A percentile compares a stretch with the other conserved stretches of the same genome.
Evolutionary conservation across 1,140 invertebrate genomes (phyloP).

Genomic region (Pygmarrhopalites habei): DNA sequence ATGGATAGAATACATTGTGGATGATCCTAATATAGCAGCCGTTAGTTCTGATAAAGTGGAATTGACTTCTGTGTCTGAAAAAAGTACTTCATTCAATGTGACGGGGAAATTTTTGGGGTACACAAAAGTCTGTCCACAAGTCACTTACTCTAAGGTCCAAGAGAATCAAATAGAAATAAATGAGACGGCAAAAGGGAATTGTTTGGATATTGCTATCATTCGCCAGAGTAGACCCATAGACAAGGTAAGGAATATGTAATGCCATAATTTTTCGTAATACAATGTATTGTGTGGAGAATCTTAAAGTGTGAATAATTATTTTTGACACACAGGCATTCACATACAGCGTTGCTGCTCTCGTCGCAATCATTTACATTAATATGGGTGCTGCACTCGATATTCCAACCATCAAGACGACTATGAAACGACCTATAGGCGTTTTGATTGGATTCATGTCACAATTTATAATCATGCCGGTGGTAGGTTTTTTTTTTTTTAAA

Average conservation of each 20-base stretch:
- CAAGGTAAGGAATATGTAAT: too few relatives aligned
- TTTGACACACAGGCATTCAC: too few relatives aligned
- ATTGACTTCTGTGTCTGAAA: background rate
- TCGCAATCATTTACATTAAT: conserved; percentile 81
- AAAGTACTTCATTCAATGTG: conserved; percentile 47
- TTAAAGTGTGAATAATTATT: too few relatives aligned
- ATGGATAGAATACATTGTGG: conserved; percentile 30
- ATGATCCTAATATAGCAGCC: conserved; percentile 34
- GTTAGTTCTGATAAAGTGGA: conserved; percentile 13
- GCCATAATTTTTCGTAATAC: too few relatives aligned
- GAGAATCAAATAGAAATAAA: background rate
- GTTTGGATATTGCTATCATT: conserved; percentile 53
- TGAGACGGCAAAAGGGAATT: conserved; percentile 15
- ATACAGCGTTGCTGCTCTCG: conserved; percentile 65
- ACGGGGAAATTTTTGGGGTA: conserved; percentile 58
- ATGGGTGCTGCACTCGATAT: conserved; percentile 87
- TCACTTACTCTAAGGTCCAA: conserved; percentile 30
- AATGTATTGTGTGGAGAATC: too few relatives aligned
- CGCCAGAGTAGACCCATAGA: conserved; percentile 60
- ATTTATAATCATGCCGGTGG: conserved; percentile 81
- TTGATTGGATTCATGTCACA: conserved; percentile 73
- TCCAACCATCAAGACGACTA: conserved; percentile 57
- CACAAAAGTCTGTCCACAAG: conserved; percentile 42
- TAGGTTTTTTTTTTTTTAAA: too few relatives aligned
- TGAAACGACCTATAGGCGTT: conserved; percentile 73